Percentiles rank a stretch among this genome's conserved stretches.
Evolutionary conservation across 2,113 vertebrate genomes (phyloP).

Genomic region (Pollachius pollachius): DNA sequence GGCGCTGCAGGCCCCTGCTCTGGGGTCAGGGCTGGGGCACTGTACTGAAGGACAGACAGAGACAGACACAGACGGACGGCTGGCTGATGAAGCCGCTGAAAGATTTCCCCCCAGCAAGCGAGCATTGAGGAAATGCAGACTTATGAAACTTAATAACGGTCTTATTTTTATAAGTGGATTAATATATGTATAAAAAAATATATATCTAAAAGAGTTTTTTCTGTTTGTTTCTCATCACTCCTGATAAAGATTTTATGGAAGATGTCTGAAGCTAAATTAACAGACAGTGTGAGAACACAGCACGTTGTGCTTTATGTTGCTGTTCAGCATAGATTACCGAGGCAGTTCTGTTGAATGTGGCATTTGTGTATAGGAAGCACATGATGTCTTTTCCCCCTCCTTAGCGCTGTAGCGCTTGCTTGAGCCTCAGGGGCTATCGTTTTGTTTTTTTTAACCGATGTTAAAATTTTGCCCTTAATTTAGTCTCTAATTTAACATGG

Average conservation of each 20-base stretch:
- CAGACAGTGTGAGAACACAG: constrained; percentile 38
- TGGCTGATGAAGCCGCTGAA: constrained; percentile 32
- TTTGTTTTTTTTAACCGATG: constrained; percentile 51
- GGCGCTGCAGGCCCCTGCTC: constrained; percentile 33
- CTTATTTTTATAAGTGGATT: constrained; percentile 76
- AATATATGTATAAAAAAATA: constrained; percentile 72
- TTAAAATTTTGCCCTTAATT: constrained; percentile 80
- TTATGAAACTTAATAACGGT: constrained; percentile 81
- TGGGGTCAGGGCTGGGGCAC: constrained; percentile 44
- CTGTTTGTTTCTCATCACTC: constrained; percentile 41
- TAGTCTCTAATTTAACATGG: constrained; percentile 95
- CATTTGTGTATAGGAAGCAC: constrained; percentile 71
- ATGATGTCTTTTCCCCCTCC: constrained; percentile 47
- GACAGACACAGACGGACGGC: constrained; percentile 42
- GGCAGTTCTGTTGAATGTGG: constrained; percentile 85
- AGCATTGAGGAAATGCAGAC: constrained; percentile 69
- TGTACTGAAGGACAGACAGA: constrained; percentile 58
- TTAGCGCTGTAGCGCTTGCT: constrained; percentile 63
- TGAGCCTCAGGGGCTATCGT: constrained; percentile 79
- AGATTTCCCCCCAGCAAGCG: constrained; percentile 42
- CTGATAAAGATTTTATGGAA: constrained; percentile 55
- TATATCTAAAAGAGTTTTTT: constrained; percentile 43
- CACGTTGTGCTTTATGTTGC: constrained; percentile 69
- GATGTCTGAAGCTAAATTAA: constrained; percentile 17
- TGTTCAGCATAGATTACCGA: constrained; percentile 90